A percentile compares a stretch with the other conserved stretches of the same genome.
phyloP scores from a whole-genome alignment of 2,888 invertebrate species.

The Lithophane semibrunnea region DNA sequence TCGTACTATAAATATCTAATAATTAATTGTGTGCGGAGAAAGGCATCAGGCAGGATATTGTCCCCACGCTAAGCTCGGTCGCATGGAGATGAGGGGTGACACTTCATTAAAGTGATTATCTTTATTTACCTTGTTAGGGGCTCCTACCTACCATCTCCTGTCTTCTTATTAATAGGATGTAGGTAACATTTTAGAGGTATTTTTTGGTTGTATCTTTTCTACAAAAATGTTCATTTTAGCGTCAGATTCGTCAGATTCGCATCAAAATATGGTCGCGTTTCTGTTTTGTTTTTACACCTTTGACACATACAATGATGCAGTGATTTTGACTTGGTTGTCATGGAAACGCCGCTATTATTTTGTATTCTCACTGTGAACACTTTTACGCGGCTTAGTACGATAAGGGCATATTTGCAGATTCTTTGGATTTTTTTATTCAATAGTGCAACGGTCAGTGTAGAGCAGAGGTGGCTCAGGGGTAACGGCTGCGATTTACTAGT shows the following conservation, averaged over 20 bases:
- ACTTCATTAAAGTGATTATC: constrained; percentile 44
- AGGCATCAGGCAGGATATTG: constrained; percentile 34
- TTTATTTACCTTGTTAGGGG: constrained; percentile 37
- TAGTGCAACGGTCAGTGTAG: neutral
- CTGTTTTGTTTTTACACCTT: neutral
- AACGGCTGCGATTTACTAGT: too few species aligned
- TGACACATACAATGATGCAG: neutral
- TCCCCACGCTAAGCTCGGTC: constrained; percentile 44
- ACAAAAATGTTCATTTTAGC: too few species aligned
- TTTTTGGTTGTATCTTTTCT: neutral
- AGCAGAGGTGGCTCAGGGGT: too few species aligned
- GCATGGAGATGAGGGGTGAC: constrained; percentile 49
- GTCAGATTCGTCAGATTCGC: too few species aligned
- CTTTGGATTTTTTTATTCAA: too few species aligned
- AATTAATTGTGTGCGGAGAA: constrained; percentile 43
- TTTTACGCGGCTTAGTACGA: too few species aligned
- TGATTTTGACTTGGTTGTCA: neutral
- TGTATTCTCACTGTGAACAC: neutral
- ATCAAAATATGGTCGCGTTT: too few species aligned
- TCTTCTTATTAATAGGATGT: neutral
- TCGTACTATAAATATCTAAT: constrained; percentile 40
- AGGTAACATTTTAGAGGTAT: neutral
- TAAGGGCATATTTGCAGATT: neutral
- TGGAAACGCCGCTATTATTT: neutral
- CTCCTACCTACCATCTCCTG: constrained; percentile 1